phyloP scores from a whole-genome alignment of 2,113 vertebrate genomes.

The Laterallus jamaicensis region DNA sequence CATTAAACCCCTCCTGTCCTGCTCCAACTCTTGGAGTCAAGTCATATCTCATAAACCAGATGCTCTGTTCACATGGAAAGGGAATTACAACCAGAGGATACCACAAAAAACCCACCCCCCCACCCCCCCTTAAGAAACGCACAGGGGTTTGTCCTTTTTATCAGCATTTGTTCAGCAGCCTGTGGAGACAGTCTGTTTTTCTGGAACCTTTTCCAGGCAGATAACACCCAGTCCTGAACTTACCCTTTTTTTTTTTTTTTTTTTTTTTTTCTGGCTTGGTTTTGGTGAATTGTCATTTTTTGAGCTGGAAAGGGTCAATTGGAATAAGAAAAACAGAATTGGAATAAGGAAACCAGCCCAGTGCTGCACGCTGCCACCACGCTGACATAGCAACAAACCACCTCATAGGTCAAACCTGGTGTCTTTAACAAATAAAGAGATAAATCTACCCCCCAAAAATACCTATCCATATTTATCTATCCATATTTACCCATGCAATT shows the following conservation, averaged over 20 bases:
- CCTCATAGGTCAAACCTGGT: not conserved
- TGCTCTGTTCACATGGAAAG: not conserved
- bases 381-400: not conserved
- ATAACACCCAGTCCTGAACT: slow-evolving; percentile 23
- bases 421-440: not conserved
- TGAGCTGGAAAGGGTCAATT: not conserved
- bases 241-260: not conserved
- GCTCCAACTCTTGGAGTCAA: not conserved
- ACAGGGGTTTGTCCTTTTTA: slow-evolving; percentile 64
- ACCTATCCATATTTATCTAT: not conserved
- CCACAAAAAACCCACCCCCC: slow-evolving; percentile 5
- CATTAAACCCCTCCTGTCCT: not conserved
- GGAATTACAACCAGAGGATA: not conserved
- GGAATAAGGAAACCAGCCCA: not conserved
- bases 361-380: not conserved
- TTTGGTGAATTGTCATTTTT: slow-evolving; percentile 8
- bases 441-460: not conserved
- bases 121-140: slow-evolving; percentile 3
- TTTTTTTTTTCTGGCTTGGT: not conserved
- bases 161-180: slow-evolving; percentile 71
- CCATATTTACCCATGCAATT: not conserved
- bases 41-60: not conserved
- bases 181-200: slow-evolving; percentile 67
- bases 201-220: slow-evolving; percentile 43
- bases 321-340: not conserved